phyloP scores from a whole-genome alignment of 2,888 invertebrate genomes.

The Heteromurus nitidus region DNA sequence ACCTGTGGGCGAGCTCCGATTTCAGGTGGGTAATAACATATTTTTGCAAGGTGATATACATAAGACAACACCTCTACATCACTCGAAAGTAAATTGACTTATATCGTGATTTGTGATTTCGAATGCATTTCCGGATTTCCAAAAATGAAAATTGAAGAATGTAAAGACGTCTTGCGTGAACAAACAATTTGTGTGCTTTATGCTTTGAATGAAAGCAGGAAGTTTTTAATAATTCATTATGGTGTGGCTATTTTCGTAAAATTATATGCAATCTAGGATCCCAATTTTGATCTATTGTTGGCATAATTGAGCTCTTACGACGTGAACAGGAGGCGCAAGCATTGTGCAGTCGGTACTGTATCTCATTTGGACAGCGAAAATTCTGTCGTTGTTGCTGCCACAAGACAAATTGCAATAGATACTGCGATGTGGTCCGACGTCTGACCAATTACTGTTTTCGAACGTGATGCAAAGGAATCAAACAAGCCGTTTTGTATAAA shows the following conservation, averaged over 20 bases:
- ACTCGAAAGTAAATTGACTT: too few relatives aligned
- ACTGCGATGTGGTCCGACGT: too few relatives aligned
- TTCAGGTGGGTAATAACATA: constrained; percentile 60
- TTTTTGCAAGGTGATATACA: too few relatives aligned
- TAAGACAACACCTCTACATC: too few relatives aligned
- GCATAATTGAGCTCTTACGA: constrained; percentile 19
- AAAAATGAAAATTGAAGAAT: neutral
- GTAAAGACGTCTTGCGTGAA: neutral
- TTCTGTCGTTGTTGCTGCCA: too few relatives aligned
- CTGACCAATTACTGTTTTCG: too few relatives aligned
- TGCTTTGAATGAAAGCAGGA: constrained; percentile 14
- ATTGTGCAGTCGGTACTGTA: too few relatives aligned
- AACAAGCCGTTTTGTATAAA: too few relatives aligned
- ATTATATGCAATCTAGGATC: neutral
- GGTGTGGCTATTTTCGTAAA: constrained; percentile 7
- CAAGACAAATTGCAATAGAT: too few relatives aligned
- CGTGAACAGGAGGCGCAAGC: neutral
- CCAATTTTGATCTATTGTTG: constrained; percentile 6
- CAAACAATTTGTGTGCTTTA: neutral
- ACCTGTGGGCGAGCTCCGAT: constrained; percentile 45
- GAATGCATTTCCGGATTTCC: constrained; percentile 22
- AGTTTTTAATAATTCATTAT: neutral
- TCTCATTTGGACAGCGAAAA: too few relatives aligned
- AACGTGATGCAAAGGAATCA: too few relatives aligned
- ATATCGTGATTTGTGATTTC: neutral